Base-by-base conservation (phyloP, 2,888 invertebrate genomes). In the Oconnorella tubifera region DNA sequence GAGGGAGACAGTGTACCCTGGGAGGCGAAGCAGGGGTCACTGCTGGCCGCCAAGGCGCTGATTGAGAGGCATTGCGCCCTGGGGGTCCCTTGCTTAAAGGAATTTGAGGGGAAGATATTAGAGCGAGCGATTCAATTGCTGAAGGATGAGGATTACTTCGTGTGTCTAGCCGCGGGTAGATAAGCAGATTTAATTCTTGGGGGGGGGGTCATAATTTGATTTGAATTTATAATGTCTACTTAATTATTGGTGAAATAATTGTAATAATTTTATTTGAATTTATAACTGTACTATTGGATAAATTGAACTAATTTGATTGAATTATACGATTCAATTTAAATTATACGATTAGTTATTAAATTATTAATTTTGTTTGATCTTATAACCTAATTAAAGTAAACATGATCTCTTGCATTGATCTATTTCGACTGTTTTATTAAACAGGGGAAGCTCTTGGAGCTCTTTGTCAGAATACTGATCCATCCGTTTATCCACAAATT, bases 21-120 rank as follows among this genome's bases (percentile, higher is more conserved):
- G 84, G 83, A 84, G 75, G 74, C 75, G 1, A 82, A 78, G 67
- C 82, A 83, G 73, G 83, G 83, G 2, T 78, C 78, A 31, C 73
- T 84, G 56, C 75, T 82, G 72, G 83, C 80, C 2, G 74, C 78
- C 10, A 81, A 80, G 69, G 76, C 77, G 32, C 59, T 83, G 6
- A 71, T 82, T 50, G 63, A 75, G 14, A 70, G 70, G 50, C 40
- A 40, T 19, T 10, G 10, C 40, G 10, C 10, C 10, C 10, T 40
- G 40, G 10, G 40, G 40, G 10, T 10, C 10, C 10, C 10, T 40
- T 40, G 40, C 19, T 40, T 40, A 19, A 19, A 40, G 40, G 40
- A 40, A 19, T 40, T 40, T 19, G 40, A 40, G 40, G 40, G 40
- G 40, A 19, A 10, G 10, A 19, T 40, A 40, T 19, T 10, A 10